Conservation (phyloP, 2,797 vertebrate genomes). For the Danionella dracula region DNA sequence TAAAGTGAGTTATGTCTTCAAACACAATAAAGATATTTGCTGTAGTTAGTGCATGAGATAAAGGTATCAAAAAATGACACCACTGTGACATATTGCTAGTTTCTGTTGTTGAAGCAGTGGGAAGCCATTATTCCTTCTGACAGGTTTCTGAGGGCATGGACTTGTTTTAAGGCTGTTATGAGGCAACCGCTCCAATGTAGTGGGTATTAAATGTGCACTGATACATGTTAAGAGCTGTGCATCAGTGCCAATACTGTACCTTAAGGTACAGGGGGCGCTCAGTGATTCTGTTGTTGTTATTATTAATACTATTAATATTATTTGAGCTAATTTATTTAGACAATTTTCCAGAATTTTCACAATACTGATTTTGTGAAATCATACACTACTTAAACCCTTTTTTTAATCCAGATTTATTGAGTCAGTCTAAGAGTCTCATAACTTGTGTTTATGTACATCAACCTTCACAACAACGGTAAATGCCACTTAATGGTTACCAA, state of each 20-base stretch:
- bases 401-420: too few relatives aligned
- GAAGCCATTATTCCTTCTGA: conserved; percentile 48
- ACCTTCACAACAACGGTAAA: too few relatives aligned
- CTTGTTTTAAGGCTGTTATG: conserved; percentile 62
- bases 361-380: too few relatives aligned
- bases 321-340: too few relatives aligned
- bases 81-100: conserved; percentile 34
- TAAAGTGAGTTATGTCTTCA: conserved; percentile 1
- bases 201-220: conserved; percentile 53
- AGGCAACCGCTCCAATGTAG: conserved; percentile 51
- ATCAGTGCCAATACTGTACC: neutral
- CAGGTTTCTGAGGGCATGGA: conserved; percentile 53
- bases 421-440: too few relatives aligned
- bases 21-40: conserved; percentile 3
- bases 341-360: too few relatives aligned
- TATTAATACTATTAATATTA: too few relatives aligned
- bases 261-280: neutral
- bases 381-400: too few relatives aligned
- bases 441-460: too few relatives aligned
- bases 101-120: conserved; percentile 18
- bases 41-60: conserved; percentile 17
- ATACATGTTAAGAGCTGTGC: conserved; percentile 50
- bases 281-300: too few relatives aligned
- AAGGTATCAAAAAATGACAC: neutral
- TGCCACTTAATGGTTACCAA: too few relatives aligned